Percentiles rank a stretch among this genome's conserved stretches.
These are phyloP conservation scores for Amphipoea lucens DNA, from an alignment of 2,888 invertebrate species.

Conservation along the genomic window DNA sequence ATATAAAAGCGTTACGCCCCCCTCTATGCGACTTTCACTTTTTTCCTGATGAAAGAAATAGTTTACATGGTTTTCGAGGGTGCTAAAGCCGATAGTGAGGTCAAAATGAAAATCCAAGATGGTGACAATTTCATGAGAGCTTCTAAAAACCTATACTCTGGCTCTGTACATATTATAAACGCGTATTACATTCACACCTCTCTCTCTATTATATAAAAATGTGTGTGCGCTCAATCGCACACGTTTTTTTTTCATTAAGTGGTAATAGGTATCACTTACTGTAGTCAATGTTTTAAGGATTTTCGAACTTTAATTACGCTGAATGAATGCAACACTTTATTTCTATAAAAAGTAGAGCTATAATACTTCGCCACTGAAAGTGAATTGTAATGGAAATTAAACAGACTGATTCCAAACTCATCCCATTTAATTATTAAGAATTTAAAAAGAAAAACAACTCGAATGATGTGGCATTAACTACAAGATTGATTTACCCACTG, in stretches of 20 bases:
- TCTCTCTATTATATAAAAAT: too few relatives aligned
- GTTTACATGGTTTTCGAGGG: not conserved
- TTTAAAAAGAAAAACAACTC: not conserved
- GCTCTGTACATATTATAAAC: too few relatives aligned
- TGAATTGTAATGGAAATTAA: not conserved
- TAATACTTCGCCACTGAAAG: not conserved
- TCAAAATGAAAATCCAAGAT: not conserved
- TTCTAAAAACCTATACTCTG: too few relatives aligned
- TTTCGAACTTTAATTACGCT: not conserved
- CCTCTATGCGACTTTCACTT: not conserved
- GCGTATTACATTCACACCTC: too few relatives aligned
- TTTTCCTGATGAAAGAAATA: not conserved
- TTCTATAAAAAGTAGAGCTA: not conserved
- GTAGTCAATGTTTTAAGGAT: not conserved
- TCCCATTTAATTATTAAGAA: not conserved
- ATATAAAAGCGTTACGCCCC: not conserved
- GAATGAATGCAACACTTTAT: not conserved
- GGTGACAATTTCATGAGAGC: too few relatives aligned
- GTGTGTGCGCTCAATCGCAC: too few relatives aligned
- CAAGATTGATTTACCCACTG: not conserved
- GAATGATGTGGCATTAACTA: not conserved
- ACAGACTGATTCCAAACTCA: not conserved
- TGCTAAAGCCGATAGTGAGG: not conserved
- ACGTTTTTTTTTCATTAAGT: not conserved
- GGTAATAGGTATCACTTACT: not conserved